A percentile compares a stretch with the other conserved stretches of the same genome.
These are phyloP conservation scores for Pica pica DNA, from an alignment of 2,113 vertebrate genomes.

Conservation along the genomic window DNA sequence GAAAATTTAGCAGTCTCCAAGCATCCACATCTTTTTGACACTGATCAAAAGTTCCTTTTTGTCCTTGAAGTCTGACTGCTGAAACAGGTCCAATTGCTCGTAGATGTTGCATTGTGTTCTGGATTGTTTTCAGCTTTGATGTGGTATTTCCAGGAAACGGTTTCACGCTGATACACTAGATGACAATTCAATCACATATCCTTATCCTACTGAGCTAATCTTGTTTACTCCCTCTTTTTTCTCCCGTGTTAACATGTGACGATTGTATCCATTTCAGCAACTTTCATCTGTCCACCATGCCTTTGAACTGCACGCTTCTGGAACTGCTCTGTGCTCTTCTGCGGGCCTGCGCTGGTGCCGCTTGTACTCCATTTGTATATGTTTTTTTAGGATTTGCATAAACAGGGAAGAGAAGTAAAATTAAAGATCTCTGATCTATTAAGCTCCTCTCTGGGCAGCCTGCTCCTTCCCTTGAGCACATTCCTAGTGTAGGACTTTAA, in stretches of 20 bases:
- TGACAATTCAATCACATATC: slow-evolving; percentile 59
- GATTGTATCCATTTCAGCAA: slow-evolving; percentile 45
- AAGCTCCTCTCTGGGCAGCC: not conserved
- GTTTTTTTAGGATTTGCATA: slow-evolving; percentile 6
- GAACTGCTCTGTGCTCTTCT: not conserved
- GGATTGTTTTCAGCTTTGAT: slow-evolving; percentile 57
- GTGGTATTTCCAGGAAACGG: slow-evolving; percentile 62
- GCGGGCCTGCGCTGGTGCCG: not conserved
- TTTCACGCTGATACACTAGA: slow-evolving; percentile 51
- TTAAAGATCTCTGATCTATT: not conserved
- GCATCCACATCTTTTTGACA: not conserved
- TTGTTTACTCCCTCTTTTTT: slow-evolving; percentile 57
- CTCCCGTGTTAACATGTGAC: slow-evolving; percentile 39
- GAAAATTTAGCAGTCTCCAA: not conserved
- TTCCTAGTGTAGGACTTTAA: not conserved
- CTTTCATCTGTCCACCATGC: slow-evolving; percentile 42
- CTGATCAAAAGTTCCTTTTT: not conserved
- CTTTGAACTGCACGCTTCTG: not conserved
- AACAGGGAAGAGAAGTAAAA: slow-evolving; percentile 9
- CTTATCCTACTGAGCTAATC: slow-evolving; percentile 61
- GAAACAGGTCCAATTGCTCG: slow-evolving; percentile 43
- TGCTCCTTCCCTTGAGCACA: slow-evolving; percentile 6
- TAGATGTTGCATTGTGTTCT: slow-evolving; percentile 46
- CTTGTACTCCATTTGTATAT: not conserved
- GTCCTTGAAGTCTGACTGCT: slow-evolving; percentile 47